Conservation (phyloP, 2,113 vertebrate genomes). For the Phalacrocorax brasilianus region DNA sequence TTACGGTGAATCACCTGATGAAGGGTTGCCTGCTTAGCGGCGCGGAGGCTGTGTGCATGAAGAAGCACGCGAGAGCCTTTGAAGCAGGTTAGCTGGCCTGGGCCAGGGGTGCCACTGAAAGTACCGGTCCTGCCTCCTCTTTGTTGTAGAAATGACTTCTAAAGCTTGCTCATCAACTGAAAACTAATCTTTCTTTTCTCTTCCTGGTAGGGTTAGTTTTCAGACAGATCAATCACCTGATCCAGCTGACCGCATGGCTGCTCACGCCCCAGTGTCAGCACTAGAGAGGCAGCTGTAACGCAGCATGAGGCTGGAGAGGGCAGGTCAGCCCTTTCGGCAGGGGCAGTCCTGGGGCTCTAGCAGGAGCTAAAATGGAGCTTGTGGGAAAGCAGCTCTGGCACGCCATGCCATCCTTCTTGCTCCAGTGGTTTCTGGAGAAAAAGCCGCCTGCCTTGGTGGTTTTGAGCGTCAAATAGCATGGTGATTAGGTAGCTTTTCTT, state of each 20-base stretch:
- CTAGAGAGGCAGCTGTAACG: not conserved
- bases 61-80: not conserved
- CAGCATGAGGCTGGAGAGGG: not conserved
- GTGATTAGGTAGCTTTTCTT: not conserved
- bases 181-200: not conserved
- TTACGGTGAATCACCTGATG: not conserved
- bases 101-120: not conserved
- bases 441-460: not conserved
- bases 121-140: not conserved
- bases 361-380: not conserved
- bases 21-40: not conserved
- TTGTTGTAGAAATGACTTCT: not conserved
- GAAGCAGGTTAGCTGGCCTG: not conserved
- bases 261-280: not conserved
- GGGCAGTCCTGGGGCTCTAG: not conserved
- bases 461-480: fast-evolving
- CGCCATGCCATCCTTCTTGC: fast-evolving
- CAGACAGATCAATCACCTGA: not conserved
- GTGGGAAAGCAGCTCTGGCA: not conserved
- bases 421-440: not conserved
- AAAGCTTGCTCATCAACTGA: not conserved
- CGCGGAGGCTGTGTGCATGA: fast-evolving
- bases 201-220: not conserved
- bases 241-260: not conserved
- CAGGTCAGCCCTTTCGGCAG: not conserved